Evolutionary conservation across 2,797 vertebrate species (phyloP).

Genomic region (Sternarchorhynchus goeldii): DNA sequence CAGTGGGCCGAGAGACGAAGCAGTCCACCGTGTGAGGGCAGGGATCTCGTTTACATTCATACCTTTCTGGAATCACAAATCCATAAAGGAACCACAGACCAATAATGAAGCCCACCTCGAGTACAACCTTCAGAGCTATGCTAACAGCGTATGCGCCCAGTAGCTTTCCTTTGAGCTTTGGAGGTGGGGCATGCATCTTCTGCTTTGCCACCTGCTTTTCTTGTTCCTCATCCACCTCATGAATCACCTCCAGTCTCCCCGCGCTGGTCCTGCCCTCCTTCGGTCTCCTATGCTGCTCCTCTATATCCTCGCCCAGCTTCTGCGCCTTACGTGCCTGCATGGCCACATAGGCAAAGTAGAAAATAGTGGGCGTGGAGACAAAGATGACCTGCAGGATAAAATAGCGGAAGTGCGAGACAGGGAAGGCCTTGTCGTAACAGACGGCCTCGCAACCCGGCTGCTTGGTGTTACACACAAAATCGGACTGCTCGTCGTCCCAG

Average conservation of each 20-base stretch:
- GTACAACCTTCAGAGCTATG: constrained; percentile 74
- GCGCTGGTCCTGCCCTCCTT: constrained; percentile 37
- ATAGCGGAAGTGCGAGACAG: constrained; percentile 84
- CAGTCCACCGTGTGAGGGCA: constrained; percentile 83
- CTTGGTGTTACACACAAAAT: constrained; percentile 79
- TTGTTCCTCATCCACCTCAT: constrained; percentile 69
- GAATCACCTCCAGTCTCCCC: constrained; percentile 47
- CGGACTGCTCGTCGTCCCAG: constrained; percentile 82
- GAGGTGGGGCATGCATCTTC: constrained; percentile 42
- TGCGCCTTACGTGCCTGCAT: constrained; percentile 54
- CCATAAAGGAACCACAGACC: constrained; percentile 82
- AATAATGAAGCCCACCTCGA: constrained; percentile 76
- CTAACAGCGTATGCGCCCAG: constrained; percentile 75
- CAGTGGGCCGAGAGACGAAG: constrained; percentile 81
- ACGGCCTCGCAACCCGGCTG: constrained; percentile 79
- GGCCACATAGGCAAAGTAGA: constrained; percentile 81
- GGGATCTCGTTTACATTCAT: constrained; percentile 69
- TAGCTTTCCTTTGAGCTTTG: constrained; percentile 73
- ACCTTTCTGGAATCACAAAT: constrained; percentile 72
- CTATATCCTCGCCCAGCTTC: constrained; percentile 31
- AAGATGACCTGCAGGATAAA: constrained; percentile 84
- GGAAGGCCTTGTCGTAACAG: constrained; percentile 84
- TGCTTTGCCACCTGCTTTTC: constrained; percentile 54
- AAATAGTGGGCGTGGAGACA: constrained; percentile 81
- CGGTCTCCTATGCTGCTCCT: constrained; percentile 25